Base-by-base conservation (phyloP, 2,888 invertebrate species). In the Melanophora roralis region DNA sequence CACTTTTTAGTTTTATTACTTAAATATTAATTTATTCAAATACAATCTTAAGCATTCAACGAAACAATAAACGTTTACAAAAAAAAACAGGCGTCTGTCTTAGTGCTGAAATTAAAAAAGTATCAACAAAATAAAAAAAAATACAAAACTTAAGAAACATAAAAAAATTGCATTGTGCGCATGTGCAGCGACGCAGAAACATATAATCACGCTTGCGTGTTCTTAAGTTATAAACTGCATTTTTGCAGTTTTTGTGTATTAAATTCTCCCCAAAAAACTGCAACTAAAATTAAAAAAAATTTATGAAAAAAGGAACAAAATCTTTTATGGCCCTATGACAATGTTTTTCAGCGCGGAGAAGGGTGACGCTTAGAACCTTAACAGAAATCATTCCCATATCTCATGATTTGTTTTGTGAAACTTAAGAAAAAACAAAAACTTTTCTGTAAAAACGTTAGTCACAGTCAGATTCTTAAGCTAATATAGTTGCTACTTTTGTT, bases 321-420 rank as follows among this genome's bases (percentile, higher is more conserved):
- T 36, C 32, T 36, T 53, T 45, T 36, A 72, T 11, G 16, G 40
- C 51, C 6, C 27, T 36, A 53, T 40, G 23, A 45, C 71, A 72
- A n/a, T 43, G 12, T 23, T 47, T 43, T 11, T 36, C 40, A 32
- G 49, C 4, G 6, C 6, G 27, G 49, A 34, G 38, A 32, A 36
- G 55, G 38, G 43, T 11, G 11, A 49, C 71, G 47, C 8, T 3
- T 38, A 23, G 53, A 55, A 55, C 38, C 32, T 51, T 38, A 64
- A 57, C 55, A 19, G 71, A 76, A 75, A 79, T 60, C 79, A 75
- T 79, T 79, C 75, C 75, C 79, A 75, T 75, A 75, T 79, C 79
- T 75, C 64, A 79, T 65, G 71, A 60, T 71, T 71, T 62, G 47
- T n/a, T 65, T 74, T 60, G 59, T 57, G 21, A 51, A n/a, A 60